These are phyloP conservation scores for Archips crataeganus DNA, from an alignment of 2,888 invertebrate genomes.

Conservation along the genomic window DNA sequence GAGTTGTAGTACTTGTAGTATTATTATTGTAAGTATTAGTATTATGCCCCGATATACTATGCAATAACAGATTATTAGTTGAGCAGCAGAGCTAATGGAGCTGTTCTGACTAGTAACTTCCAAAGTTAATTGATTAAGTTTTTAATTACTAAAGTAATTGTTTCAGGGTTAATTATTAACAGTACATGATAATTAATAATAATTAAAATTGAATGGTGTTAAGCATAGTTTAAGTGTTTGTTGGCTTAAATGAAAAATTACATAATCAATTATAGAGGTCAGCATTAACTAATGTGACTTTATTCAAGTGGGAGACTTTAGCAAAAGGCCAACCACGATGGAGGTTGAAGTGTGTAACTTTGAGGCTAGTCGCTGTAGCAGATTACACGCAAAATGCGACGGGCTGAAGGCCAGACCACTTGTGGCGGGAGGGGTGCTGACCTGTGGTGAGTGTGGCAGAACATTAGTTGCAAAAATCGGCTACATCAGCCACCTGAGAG, in stretches of 20 bases:
- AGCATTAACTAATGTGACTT: not conserved
- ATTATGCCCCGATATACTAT: not conserved
- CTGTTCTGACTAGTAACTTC: not conserved
- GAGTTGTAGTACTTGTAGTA: too few species aligned
- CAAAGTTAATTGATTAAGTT: not conserved
- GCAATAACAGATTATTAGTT: not conserved
- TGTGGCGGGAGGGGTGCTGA: too few species aligned
- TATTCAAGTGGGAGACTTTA: too few species aligned
- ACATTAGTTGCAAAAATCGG: too few species aligned
- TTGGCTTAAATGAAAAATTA: not conserved
- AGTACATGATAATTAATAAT: not conserved
- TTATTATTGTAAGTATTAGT: too few species aligned
- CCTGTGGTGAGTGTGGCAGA: too few species aligned
- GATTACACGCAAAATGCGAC: too few species aligned
- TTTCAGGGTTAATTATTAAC: not conserved
- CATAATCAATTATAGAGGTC: constrained; percentile 2
- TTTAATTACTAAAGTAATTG: constrained; percentile 4
- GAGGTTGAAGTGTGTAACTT: too few species aligned
- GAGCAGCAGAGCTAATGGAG: not conserved
- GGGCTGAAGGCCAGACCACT: too few species aligned
- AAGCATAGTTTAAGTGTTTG: not conserved
- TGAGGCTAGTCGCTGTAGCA: too few species aligned
- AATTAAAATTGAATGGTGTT: constrained; percentile 1
- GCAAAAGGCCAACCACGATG: too few species aligned
- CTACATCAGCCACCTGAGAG: too few species aligned